A percentile compares a stretch with the other conserved stretches of the same genome.
These are phyloP conservation scores for Staurois parvus DNA, from an alignment of 2,797 vertebrate species.

Conservation along the genomic window DNA sequence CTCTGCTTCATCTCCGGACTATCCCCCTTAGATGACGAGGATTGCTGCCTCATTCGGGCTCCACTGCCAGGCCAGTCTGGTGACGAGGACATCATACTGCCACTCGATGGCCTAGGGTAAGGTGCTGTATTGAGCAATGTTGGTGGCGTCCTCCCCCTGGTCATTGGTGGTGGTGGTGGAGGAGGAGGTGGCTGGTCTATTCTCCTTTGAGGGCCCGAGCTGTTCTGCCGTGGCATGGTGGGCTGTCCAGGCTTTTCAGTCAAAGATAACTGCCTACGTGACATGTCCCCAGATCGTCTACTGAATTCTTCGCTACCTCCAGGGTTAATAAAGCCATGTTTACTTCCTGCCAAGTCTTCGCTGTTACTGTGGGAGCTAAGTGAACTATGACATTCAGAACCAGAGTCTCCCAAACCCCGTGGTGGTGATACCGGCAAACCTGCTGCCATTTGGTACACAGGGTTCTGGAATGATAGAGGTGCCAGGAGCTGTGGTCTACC, in stretches of 20 bases:
- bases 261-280: conserved; percentile 89
- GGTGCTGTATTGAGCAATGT: conserved; percentile 85
- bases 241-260: conserved; percentile 87
- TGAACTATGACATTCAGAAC: conserved; percentile 97
- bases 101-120: conserved; percentile 90
- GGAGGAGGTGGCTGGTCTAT: conserved; percentile 92
- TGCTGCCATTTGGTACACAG: conserved; percentile 98
- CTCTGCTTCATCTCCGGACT: conserved; percentile 96
- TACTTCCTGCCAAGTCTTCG: conserved; percentile 83
- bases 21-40: conserved; percentile 94
- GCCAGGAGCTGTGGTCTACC: conserved; percentile 93
- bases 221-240: conserved; percentile 90
- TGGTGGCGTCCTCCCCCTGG: conserved; percentile 89
- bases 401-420: conserved; percentile 89
- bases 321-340: conserved; percentile 82
- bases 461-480: conserved; percentile 97
- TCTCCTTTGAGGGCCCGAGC: conserved; percentile 90
- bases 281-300: conserved; percentile 88
- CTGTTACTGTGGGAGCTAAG: conserved; percentile 98
- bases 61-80: conserved; percentile 92
- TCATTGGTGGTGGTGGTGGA: conserved; percentile 81
- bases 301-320: conserved; percentile 83
- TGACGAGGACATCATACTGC: conserved; percentile 89
- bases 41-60: conserved; percentile 90
- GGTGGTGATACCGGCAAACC: conserved; percentile 93